Percentiles rank a stretch among this genome's conserved stretches.
Conservation (phyloP, 1,140 invertebrate genomes). For the Drosophila melanogaster region Release_6_plus_ISO1_MT NT_037436.4:3314501-3315000, state of each 20-base stretch:
- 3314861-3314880: background rate
- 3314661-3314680: too few species aligned
- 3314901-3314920: background rate
- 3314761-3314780: too few species aligned
- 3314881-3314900: background rate
- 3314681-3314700: too few species aligned
- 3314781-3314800: too few species aligned
- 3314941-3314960: background rate
- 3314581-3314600: background rate
- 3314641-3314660: too few species aligned
- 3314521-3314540: slow-evolving; percentile 1
- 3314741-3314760: too few species aligned
- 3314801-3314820: too few species aligned
- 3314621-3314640: too few species aligned
- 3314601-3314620: too few species aligned
- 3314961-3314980: background rate
- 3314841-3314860: background rate
- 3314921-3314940: background rate
- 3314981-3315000: background rate
- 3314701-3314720: too few species aligned
- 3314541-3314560: background rate
- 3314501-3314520: background rate
- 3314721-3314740: too few species aligned
- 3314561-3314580: slow-evolving; percentile 3
- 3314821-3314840: too few species aligned